These are phyloP conservation scores for Spilarctia lutea DNA, from an alignment of 2,888 invertebrate genomes.

Conservation along the genomic window DNA sequence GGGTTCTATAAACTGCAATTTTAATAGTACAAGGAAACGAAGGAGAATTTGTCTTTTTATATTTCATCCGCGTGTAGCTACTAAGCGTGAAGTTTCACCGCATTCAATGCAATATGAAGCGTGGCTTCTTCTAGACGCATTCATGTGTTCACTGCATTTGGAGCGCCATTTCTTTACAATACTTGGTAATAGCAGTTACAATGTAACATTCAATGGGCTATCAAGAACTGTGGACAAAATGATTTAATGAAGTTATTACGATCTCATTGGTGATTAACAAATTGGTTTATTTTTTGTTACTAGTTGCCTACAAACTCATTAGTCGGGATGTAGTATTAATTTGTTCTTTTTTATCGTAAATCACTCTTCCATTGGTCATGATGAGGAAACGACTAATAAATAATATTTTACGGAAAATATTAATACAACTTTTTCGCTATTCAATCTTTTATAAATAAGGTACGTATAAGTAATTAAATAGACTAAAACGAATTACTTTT, in stretches of 20 bases:
- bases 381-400: no score
- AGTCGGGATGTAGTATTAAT: neutral
- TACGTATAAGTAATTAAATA: neutral
- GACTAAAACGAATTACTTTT: neutral
- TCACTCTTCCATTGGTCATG: no score
- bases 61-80: neutral
- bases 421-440: no score
- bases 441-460: neutral
- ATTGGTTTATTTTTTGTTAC: neutral
- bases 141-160: constrained; percentile 1
- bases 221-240: neutral
- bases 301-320: neutral
- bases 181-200: neutral
- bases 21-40: neutral
- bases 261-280: neutral
- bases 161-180: neutral
- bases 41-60: neutral
- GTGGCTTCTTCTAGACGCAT: constrained; percentile 5
- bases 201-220: neutral
- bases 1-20: neutral
- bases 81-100: constrained; percentile 11
- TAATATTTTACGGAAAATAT: no score
- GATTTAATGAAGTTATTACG: neutral
- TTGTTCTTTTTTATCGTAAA: no score
- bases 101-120: constrained; percentile 4